Conservation (phyloP, 1,140 invertebrate genomes). For the Spodoptera frugiperda region DNA sequence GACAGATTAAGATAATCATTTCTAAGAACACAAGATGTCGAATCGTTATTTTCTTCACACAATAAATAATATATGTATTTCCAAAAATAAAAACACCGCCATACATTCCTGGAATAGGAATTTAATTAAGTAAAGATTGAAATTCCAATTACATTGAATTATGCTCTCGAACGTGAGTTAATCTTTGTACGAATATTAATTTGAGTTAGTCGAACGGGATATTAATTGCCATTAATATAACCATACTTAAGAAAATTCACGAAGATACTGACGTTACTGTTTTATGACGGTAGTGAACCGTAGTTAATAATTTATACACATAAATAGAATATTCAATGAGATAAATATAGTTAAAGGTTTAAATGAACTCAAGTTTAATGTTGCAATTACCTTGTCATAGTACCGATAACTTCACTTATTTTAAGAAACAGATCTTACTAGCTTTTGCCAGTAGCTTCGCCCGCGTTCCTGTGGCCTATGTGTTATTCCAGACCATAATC, state of each 20-base stretch:
- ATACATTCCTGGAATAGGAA: background rate
- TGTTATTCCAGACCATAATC: too few species aligned
- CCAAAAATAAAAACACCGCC: background rate
- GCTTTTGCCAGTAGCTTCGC: too few species aligned
- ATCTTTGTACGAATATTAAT: slow-evolving; percentile 29
- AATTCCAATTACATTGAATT: slow-evolving; percentile 27
- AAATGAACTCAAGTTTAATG: too few species aligned
- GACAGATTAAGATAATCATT: too few species aligned
- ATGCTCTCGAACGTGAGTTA: slow-evolving; percentile 12
- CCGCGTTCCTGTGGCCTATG: too few species aligned
- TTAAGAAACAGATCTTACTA: too few species aligned
- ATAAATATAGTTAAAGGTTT: too few species aligned
- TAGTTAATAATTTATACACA: too few species aligned
- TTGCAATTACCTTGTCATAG: too few species aligned
- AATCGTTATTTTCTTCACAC: background rate
- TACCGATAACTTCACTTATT: too few species aligned
- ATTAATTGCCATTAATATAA: slow-evolving; percentile 25
- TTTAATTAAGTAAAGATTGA: slow-evolving; percentile 12
- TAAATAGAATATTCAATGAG: too few species aligned
- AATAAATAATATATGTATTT: background rate
- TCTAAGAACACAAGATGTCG: too few species aligned
- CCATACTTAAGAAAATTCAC: background rate
- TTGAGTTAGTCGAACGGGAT: slow-evolving; percentile 19
- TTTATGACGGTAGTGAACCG: background rate
- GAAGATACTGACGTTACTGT: background rate